These are phyloP conservation scores for Calameuta idolon DNA, from an alignment of 2,888 invertebrate genomes.

Conservation along the genomic window DNA sequence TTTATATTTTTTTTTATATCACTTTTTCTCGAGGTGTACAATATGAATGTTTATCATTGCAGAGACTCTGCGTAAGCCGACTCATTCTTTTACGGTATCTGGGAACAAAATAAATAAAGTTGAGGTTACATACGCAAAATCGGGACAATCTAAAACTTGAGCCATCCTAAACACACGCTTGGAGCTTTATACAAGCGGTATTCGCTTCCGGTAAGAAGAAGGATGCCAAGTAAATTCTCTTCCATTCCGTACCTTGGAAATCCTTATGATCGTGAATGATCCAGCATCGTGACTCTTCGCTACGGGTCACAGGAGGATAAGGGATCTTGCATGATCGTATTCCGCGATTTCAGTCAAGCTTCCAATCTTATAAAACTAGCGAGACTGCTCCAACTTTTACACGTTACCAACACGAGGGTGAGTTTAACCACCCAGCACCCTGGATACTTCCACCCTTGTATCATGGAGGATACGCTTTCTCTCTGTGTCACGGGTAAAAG, in stretches of 20 bases:
- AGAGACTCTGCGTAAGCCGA: not conserved
- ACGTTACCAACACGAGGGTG: not conserved
- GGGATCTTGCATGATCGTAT: conserved; percentile 5
- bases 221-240: not conserved
- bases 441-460: not conserved
- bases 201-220: too few species aligned
- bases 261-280: not conserved
- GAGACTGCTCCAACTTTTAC: conserved; percentile 1
- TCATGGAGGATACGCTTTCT: not conserved
- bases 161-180: not conserved
- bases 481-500: not conserved
- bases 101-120: too few species aligned
- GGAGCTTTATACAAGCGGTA: not conserved
- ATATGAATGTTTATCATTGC: not conserved
- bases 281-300: not conserved
- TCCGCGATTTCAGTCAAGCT: conserved; percentile 2
- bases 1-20: too few species aligned
- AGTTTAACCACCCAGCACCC: not conserved
- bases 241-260: not conserved
- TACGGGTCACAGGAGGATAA: conserved; percentile 4
- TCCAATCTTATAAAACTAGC: conserved; percentile 9
- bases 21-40: too few species aligned
- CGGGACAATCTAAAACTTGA: not conserved
- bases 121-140: not conserved
- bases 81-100: not conserved